phyloP scores from a whole-genome alignment of 2,888 invertebrate genomes.

The Andrena haemorrhoa region DNA sequence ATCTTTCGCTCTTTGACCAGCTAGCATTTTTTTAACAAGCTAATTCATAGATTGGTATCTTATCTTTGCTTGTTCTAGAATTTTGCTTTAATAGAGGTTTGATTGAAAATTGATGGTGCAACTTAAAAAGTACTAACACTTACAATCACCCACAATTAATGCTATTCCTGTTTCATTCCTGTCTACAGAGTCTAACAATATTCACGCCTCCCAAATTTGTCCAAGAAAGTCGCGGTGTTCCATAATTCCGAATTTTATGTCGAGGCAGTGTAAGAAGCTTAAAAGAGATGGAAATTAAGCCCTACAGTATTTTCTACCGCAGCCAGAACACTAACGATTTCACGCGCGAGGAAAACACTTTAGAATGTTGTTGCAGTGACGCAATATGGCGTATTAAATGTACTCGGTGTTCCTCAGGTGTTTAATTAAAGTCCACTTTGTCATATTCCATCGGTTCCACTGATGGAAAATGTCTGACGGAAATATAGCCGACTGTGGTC shows the following conservation, averaged over 20 bases:
- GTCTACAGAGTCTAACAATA: neutral
- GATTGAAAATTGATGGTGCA: neutral
- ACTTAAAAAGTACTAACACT: neutral
- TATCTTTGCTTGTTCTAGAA: neutral
- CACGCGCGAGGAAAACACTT: neutral
- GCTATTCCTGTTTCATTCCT: neutral
- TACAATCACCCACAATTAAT: neutral
- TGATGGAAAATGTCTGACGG: too few relatives aligned
- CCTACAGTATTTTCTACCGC: slow-evolving; percentile 16
- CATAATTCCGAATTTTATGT: slow-evolving; percentile 31
- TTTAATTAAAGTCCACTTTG: neutral
- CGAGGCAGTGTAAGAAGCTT: slow-evolving; percentile 17
- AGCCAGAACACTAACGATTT: slow-evolving; percentile 6
- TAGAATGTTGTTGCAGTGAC: neutral
- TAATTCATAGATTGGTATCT: neutral
- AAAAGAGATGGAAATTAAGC: slow-evolving; percentile 20
- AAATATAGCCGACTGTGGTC: too few relatives aligned
- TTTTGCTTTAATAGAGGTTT: neutral
- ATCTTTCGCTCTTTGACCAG: too few relatives aligned
- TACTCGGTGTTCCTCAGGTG: neutral
- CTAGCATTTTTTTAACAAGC: neutral
- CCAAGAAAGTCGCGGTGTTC: neutral
- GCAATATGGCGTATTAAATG: neutral
- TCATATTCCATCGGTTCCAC: too few relatives aligned
- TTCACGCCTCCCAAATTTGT: neutral